phyloP scores from a whole-genome alignment of 2,797 vertebrate genomes.

The Lemur catta region DNA sequence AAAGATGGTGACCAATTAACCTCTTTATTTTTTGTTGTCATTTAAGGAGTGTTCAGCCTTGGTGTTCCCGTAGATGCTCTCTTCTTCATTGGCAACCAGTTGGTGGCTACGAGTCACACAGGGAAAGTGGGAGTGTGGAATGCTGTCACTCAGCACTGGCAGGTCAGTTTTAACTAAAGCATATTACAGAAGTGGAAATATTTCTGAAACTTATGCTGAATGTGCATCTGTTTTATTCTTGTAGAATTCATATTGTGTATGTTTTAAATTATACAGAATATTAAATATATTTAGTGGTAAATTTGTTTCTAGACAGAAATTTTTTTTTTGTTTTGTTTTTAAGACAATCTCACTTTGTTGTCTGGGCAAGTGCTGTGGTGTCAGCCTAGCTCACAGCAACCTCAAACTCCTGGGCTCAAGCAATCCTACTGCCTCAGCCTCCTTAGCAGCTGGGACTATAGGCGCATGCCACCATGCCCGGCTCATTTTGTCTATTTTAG shows the following conservation, averaged over 20 bases:
- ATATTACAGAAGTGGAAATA: background rate
- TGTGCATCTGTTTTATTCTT: background rate
- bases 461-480: fast-evolving
- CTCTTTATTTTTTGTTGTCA: background rate
- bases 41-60: slow-evolving; percentile 94
- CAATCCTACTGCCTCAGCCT: too few species aligned
- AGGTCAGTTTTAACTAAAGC: slow-evolving; percentile 85
- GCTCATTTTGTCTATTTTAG: too few species aligned
- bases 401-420: too few species aligned
- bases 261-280: background rate
- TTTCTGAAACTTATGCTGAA: background rate
- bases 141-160: slow-evolving; percentile 98
- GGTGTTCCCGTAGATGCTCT: slow-evolving; percentile 97
- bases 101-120: slow-evolving; percentile 98
- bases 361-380: too few species aligned
- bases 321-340: too few species aligned
- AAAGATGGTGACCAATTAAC: background rate
- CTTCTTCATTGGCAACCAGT: slow-evolving; percentile 98
- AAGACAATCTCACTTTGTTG: too few species aligned
- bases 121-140: slow-evolving; percentile 99
- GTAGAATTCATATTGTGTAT: background rate
- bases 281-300: background rate
- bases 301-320: background rate
- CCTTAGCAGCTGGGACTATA: too few species aligned
- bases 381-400: too few species aligned